Percentiles rank a stretch among this genome's conserved stretches.
These are phyloP conservation scores for Himalopsyche anomala DNA, from an alignment of 2,888 invertebrate genomes.

Conservation along the genomic window DNA sequence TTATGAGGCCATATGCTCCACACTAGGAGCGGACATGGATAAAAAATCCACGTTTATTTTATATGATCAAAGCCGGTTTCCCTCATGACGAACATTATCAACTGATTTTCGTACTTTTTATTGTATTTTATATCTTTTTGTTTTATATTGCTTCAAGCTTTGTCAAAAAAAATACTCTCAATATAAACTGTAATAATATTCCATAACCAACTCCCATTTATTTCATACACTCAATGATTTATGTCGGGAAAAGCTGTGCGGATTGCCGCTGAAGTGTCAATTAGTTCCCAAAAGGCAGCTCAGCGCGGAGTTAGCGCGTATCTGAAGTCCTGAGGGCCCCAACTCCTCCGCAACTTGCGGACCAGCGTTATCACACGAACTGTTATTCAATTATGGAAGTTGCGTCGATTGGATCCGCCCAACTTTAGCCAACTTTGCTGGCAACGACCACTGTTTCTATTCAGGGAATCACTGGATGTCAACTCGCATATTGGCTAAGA, in stretches of 20 bases:
- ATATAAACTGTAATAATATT: too few relatives aligned
- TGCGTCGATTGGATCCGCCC: conserved; percentile 12
- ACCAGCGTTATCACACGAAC: conserved; percentile 22
- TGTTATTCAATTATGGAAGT: conserved; percentile 34
- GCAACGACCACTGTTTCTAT: not conserved
- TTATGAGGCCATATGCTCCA: too few relatives aligned
- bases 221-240: not conserved
- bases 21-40: too few relatives aligned
- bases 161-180: too few relatives aligned
- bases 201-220: too few relatives aligned
- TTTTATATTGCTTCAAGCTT: too few relatives aligned
- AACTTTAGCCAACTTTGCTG: not conserved
- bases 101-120: too few relatives aligned
- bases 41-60: too few relatives aligned
- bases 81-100: too few relatives aligned
- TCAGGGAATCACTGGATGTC: not conserved
- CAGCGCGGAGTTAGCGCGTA: conserved; percentile 7
- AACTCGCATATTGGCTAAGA: not conserved
- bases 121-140: too few relatives aligned
- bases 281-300: conserved; percentile 22
- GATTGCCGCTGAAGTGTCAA: conserved; percentile 27
- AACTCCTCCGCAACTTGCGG: conserved; percentile 10
- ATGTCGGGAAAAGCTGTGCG: not conserved
- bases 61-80: too few relatives aligned
- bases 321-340: conserved; percentile 24